A percentile compares a stretch with the other conserved stretches of the same genome.
Conservation (phyloP, 2,113 vertebrate genomes). For the Polypterus senegalus region DNA sequence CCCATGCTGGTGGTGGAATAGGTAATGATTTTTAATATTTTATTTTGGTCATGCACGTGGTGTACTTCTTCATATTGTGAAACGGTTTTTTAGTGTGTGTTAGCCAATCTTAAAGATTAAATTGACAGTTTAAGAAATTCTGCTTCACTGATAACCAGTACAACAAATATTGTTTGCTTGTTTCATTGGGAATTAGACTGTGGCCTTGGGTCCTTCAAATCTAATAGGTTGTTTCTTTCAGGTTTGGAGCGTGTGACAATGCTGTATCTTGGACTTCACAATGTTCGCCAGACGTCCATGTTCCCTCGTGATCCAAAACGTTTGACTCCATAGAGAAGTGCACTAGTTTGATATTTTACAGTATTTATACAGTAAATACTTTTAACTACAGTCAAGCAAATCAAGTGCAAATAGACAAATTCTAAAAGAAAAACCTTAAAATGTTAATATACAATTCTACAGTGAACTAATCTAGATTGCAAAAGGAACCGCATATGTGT, state of each 20-base stretch:
- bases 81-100: too few relatives aligned
- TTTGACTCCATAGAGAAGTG: conserved; percentile 69
- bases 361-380: conserved; percentile 20
- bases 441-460: conserved; percentile 14
- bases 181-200: background rate
- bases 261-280: conserved; percentile 90
- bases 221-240: conserved; percentile 26
- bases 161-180: conserved; percentile 1
- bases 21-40: conserved; percentile 45
- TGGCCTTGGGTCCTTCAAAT: background rate
- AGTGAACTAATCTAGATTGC: conserved; percentile 11
- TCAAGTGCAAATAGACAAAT: conserved; percentile 31
- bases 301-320: conserved; percentile 95
- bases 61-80: too few relatives aligned
- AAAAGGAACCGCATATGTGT: too few relatives aligned
- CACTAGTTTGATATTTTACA: background rate
- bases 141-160: background rate
- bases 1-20: conserved; percentile 92
- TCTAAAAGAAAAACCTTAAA: conserved; percentile 33
- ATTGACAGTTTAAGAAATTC: background rate
- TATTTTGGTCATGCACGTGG: too few relatives aligned
- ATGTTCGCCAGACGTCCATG: conserved; percentile 95
- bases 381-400: conserved; percentile 19
- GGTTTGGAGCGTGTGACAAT: conserved; percentile 95
- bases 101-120: too few relatives aligned